These are phyloP conservation scores for Poliocrania exsul DNA, from an alignment of 2,797 vertebrate species.

Conservation along the genomic window DNA sequence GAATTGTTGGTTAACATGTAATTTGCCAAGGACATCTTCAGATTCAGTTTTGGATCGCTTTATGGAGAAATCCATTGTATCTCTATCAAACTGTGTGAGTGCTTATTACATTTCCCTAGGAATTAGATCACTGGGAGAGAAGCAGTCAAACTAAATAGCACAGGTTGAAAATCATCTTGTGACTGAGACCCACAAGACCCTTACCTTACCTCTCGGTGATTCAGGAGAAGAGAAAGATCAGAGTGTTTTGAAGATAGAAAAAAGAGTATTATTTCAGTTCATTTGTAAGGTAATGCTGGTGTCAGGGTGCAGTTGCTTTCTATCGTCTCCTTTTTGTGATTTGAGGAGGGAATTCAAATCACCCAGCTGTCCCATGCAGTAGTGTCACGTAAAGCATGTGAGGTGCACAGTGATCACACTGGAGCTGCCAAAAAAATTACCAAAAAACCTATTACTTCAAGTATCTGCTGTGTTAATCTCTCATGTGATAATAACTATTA, in stretches of 20 bases:
- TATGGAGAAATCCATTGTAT: background rate
- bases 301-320: background rate
- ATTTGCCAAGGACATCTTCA: background rate
- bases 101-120: background rate
- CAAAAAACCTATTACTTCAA: background rate
- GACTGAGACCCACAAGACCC: background rate
- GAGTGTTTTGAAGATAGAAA: background rate
- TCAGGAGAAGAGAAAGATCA: background rate
- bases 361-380: background rate
- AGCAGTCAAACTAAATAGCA: background rate
- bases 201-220: background rate
- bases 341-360: background rate
- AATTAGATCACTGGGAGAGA: background rate
- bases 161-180: background rate
- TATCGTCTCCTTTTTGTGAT: background rate
- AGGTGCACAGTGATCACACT: background rate
- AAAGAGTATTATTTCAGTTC: background rate
- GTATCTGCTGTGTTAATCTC: background rate
- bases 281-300: background rate
- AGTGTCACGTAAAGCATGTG: background rate
- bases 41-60: background rate
- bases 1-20: background rate
- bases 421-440: background rate
- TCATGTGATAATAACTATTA: background rate
- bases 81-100: background rate